Base-by-base conservation (phyloP, 1,140 invertebrate genomes). In the Patella vulgata region DNA sequence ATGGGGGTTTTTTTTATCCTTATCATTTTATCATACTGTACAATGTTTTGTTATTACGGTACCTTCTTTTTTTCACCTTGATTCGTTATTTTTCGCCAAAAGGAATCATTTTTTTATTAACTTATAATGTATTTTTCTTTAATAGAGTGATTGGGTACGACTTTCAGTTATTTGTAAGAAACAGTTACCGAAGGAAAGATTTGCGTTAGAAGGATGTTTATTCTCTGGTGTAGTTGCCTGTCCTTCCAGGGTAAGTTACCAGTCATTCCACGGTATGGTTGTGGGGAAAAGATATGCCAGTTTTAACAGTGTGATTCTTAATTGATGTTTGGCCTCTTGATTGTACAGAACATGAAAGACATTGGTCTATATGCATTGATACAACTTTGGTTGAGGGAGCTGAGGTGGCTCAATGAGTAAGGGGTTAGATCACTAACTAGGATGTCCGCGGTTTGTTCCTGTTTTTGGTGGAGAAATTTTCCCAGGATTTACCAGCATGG, bases 221-320 rank as follows among this genome's bases (percentile, higher is more conserved):
- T 94, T 96, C 80, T 88, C 88, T 40, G 89, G 89, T 74, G 85
- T 93, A 51, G 82, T 88, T 61, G 91, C 89, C 66, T 92, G 90
- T 83, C 81, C 92, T 58, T 90, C 90, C 21, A 89, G 90, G 84
- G 80, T 85, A 70, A 68, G 66, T 60, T 21, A 33, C 28, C 12
- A 51, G 17, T 12, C 44, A 25, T 12, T 12, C 36, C 0, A 28
- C 17, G 14, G 14, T 14, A 17, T 3, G 12, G 14, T 31, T 53
- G n/a, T 50, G 30, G 14, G 6, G 28, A 44, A 52, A 21, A 47
- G n/a, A n/a, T n/a, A n/a, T n/a, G n/a, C 54, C 30, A 33, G 27
- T 63, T 63, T 33, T 5, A 9, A 27, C 14, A 43, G 17, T 50
- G n/a, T 60, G 36, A 23, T 42, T 19, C 51, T 44, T 43, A 19